phyloP scores from a whole-genome alignment of 2,797 vertebrate species.

The Myotis pilosus region DNA sequence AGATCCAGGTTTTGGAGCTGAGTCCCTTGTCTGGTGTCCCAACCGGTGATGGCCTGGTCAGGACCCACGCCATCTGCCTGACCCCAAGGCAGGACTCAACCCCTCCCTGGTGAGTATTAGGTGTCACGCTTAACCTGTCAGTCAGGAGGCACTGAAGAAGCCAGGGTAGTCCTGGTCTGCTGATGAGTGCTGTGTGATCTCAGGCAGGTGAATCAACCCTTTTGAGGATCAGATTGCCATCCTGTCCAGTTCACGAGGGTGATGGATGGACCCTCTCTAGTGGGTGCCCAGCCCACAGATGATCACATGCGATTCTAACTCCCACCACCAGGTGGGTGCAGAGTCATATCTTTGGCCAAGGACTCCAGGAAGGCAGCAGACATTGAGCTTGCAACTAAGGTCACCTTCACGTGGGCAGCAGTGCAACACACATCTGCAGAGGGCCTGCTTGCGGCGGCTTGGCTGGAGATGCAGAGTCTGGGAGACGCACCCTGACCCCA shows the following conservation, averaged over 20 bases:
- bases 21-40: background rate
- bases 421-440: background rate
- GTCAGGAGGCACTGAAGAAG: background rate
- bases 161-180: background rate
- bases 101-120: no score
- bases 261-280: accelerated
- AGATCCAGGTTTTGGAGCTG: background rate
- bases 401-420: slow-evolving; percentile 53
- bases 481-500: background rate
- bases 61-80: background rate
- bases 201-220: background rate
- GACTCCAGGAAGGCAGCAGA: no score
- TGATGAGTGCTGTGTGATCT: background rate
- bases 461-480: background rate
- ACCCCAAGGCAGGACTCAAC: background rate
- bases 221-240: accelerated
- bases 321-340: slow-evolving; percentile 50
- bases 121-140: no score
- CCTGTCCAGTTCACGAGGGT: accelerated
- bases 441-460: background rate
- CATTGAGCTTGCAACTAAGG: background rate
- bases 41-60: no score
- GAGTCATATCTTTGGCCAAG: background rate
- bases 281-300: accelerated
- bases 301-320: accelerated